A percentile compares a stretch with the other conserved stretches of the same genome.
These are phyloP conservation scores for Antidorcas marsupialis DNA, from an alignment of 2,113 vertebrate genomes.

Conservation along the genomic window DNA sequence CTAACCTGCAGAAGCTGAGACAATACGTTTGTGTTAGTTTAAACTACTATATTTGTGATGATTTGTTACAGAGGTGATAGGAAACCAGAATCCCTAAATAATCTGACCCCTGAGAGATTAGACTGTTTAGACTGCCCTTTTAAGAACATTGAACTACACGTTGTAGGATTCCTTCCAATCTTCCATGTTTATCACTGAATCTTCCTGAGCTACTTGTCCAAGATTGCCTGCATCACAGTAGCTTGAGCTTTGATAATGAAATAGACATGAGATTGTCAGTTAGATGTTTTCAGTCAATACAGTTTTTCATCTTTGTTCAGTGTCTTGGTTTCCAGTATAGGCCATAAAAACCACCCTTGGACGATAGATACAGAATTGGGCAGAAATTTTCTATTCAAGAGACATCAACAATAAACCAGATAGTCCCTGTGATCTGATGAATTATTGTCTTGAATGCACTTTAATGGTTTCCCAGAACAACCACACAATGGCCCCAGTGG, in stretches of 20 bases:
- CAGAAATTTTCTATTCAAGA: background rate
- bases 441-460: background rate
- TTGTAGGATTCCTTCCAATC: background rate
- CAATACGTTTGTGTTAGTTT: background rate
- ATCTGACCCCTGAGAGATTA: background rate
- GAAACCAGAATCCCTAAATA: background rate
- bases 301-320: background rate
- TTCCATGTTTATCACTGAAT: background rate
- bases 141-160: background rate
- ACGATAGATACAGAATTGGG: background rate
- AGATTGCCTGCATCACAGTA: background rate
- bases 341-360: background rate
- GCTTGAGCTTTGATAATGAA: background rate
- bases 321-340: background rate
- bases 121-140: background rate
- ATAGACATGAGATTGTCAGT: background rate
- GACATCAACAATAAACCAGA: background rate
- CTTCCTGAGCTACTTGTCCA: background rate
- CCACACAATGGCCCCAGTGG: background rate
- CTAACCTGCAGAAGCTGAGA: background rate
- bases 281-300: background rate
- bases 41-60: background rate
- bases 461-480: background rate
- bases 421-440: background rate
- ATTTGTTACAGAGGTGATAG: background rate